phyloP scores from a whole-genome alignment of 2,797 vertebrate species.

The Pangasius mekongensis region DNA sequence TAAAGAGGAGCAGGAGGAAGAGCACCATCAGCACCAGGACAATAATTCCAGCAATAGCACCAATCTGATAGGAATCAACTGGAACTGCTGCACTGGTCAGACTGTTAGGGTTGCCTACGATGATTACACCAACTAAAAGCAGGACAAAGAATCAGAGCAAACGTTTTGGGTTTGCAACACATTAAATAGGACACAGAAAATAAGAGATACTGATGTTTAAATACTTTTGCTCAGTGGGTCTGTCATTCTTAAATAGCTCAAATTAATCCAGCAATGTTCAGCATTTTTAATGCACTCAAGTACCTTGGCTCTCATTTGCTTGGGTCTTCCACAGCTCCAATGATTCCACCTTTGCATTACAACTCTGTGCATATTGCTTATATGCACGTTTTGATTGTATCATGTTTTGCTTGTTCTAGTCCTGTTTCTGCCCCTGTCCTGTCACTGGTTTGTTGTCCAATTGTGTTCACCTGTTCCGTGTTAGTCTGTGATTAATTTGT shows the following conservation, averaged over 20 bases:
- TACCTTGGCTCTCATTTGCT: background rate
- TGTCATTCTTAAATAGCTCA: background rate
- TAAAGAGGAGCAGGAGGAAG: constrained; percentile 88
- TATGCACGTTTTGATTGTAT: background rate
- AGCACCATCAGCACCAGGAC: constrained; percentile 89
- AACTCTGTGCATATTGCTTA: background rate
- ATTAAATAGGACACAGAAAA: background rate
- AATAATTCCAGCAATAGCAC: constrained; percentile 89
- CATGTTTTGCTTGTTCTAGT: background rate
- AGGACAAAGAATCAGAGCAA: constrained; percentile 16
- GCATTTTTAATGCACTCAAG: background rate
- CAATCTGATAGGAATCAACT: constrained; percentile 91
- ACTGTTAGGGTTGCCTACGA: constrained; percentile 89
- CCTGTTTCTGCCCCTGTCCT: background rate
- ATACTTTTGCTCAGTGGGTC: background rate
- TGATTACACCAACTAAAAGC: constrained; percentile 83
- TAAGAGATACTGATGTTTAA: background rate
- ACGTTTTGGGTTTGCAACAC: background rate
- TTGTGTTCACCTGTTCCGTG: background rate
- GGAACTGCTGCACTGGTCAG: constrained; percentile 88
- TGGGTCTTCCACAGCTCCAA: background rate
- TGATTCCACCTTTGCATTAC: background rate
- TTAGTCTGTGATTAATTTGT: background rate
- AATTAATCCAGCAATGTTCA: too few species aligned
- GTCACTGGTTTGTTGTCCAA: background rate